Percentiles rank a stretch among this genome's conserved stretches.
phyloP scores from a whole-genome alignment of 2,797 vertebrate species.

The Acipenser oxyrinchus region DNA sequence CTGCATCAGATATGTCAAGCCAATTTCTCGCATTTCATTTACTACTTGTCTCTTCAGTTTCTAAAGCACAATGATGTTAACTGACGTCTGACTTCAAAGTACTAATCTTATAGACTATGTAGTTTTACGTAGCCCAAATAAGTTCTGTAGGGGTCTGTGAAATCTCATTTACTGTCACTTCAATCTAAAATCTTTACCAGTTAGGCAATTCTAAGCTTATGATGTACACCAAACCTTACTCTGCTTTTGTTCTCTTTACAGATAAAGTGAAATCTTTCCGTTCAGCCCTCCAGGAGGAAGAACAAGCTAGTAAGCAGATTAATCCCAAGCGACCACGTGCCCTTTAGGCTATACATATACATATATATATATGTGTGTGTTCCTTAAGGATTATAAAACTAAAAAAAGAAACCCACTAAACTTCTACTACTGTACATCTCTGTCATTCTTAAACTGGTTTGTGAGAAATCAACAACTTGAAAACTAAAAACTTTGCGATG shows the following conservation, averaged over 20 bases:
- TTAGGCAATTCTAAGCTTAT: too few species aligned
- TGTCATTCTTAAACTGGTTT: slow-evolving; percentile 46
- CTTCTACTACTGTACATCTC: slow-evolving; percentile 48
- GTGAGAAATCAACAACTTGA: slow-evolving; percentile 55
- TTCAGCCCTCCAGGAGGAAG: slow-evolving; percentile 84
- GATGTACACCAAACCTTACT: not conserved
- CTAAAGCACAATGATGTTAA: too few species aligned
- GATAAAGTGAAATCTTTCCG: slow-evolving; percentile 97
- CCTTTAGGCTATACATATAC: slow-evolving; percentile 52
- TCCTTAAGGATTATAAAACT: slow-evolving; percentile 28
- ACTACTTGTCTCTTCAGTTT: too few species aligned
- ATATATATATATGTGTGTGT: slow-evolving; percentile 4
- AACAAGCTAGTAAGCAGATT: slow-evolving; percentile 94
- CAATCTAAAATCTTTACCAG: too few species aligned
- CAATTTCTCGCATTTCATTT: too few species aligned
- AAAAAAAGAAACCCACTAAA: slow-evolving; percentile 23
- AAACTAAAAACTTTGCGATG: slow-evolving; percentile 35
- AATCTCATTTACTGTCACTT: too few species aligned
- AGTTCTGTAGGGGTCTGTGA: too few species aligned
- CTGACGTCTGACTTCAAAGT: too few species aligned
- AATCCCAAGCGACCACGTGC: slow-evolving; percentile 82
- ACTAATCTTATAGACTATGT: too few species aligned
- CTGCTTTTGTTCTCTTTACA: slow-evolving; percentile 39
- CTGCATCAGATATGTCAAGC: too few species aligned
- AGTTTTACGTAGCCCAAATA: too few species aligned